phyloP scores from a whole-genome alignment of 2,888 invertebrate genomes.

The Lumbricus terrestris region DNA sequence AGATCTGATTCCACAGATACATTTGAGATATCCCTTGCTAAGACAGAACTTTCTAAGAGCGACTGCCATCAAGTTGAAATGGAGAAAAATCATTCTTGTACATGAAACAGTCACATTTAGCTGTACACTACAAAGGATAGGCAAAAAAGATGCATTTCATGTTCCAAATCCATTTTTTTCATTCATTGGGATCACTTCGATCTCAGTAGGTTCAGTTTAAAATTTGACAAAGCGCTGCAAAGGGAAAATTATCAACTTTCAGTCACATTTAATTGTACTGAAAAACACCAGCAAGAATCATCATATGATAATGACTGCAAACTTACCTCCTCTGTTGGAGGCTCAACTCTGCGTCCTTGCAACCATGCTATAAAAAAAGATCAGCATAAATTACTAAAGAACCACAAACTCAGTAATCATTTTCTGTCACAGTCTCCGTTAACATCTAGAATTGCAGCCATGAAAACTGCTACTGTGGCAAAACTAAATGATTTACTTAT shows the following conservation, averaged over 20 bases:
- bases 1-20: neutral
- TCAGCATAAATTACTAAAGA: neutral
- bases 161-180: neutral
- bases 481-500: neutral
- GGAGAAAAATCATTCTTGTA: neutral
- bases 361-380: neutral
- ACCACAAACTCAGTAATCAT: neutral
- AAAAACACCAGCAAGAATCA: neutral
- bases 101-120: neutral
- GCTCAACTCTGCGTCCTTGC: neutral
- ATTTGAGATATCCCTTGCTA: neutral
- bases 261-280: neutral
- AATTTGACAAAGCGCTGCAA: neutral
- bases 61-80: no score
- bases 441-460: neutral
- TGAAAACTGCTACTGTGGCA: neutral
- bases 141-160: no score
- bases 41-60: neutral
- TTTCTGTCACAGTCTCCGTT: neutral
- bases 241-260: neutral
- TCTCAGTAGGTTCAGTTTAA: no score
- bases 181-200: no score
- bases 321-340: constrained; percentile 9
- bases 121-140: neutral
- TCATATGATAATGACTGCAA: neutral